Percentiles rank a stretch among this genome's conserved stretches.
These are phyloP conservation scores for Macropis europaea DNA, from an alignment of 2,888 invertebrate species.

Conservation along the genomic window DNA sequence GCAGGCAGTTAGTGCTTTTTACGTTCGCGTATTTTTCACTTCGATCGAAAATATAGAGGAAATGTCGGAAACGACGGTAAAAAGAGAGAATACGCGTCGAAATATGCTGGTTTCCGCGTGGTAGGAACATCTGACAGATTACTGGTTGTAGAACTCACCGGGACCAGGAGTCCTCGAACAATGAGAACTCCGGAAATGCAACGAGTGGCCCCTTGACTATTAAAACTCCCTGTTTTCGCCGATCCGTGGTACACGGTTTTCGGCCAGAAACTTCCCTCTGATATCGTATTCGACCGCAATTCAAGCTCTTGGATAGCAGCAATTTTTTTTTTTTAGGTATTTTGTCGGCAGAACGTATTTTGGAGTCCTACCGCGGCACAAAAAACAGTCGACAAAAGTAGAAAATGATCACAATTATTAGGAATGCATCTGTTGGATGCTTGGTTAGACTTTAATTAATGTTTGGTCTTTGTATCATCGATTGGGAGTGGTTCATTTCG, in stretches of 20 bases:
- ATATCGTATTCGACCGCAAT: conserved; percentile 18
- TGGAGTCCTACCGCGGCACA: no score
- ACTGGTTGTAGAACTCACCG: conserved; percentile 19
- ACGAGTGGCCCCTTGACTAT: conserved; percentile 10
- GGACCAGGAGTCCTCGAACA: conserved; percentile 22
- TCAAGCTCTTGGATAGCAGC: background rate
- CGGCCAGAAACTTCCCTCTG: conserved; percentile 17
- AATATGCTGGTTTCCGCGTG: conserved; percentile 35
- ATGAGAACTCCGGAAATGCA: conserved; percentile 43
- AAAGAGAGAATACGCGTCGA: conserved; percentile 14
- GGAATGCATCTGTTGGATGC: no score
- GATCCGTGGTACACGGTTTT: conserved; percentile 11
- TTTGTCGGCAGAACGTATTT: background rate
- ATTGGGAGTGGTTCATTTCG: no score
- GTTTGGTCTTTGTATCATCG: no score
- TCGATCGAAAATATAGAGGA: background rate
- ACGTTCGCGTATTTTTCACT: no score
- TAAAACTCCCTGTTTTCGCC: conserved; percentile 21
- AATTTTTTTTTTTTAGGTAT: background rate
- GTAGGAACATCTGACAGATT: conserved; percentile 32
- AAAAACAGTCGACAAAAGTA: no score
- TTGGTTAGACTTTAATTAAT: no score
- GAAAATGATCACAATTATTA: no score
- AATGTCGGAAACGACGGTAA: background rate
- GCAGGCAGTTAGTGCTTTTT: no score